A percentile compares a stretch with the other conserved stretches of the same genome.
Conservation (phyloP, 2,113 vertebrate species). For the Dicrurus megarhynchus region DNA sequence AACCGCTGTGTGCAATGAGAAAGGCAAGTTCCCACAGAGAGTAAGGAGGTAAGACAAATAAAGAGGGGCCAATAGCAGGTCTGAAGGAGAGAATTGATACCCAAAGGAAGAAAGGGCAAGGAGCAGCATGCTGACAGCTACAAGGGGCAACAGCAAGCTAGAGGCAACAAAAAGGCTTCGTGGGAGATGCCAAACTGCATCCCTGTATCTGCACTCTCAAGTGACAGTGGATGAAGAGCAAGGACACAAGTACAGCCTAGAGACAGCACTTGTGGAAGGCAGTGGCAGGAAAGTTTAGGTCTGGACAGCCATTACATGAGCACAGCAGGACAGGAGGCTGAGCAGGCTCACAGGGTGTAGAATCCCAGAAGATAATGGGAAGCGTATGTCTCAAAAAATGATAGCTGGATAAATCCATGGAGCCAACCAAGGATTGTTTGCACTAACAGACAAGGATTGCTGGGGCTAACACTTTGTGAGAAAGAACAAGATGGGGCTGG, state of each 20-base stretch:
- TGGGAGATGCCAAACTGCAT: too few relatives aligned
- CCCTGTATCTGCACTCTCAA: fast-evolving
- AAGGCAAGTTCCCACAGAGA: fast-evolving
- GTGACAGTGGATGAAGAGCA: too few relatives aligned
- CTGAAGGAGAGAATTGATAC: fast-evolving
- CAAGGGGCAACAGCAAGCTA: fast-evolving
- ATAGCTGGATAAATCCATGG: not conserved
- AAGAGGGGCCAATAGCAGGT: not conserved
- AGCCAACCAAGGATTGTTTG: not conserved
- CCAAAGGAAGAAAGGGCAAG: not conserved
- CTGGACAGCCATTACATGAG: fast-evolving
- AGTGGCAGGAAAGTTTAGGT: fast-evolving
- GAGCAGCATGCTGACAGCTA: not conserved
- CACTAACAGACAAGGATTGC: not conserved
- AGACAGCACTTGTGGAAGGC: fast-evolving
- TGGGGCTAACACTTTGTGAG: not conserved
- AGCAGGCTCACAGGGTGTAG: too few relatives aligned
- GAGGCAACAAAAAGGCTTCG: too few relatives aligned
- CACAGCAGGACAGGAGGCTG: too few relatives aligned
- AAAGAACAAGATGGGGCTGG: not conserved
- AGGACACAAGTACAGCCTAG: too few relatives aligned
- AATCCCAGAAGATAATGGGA: not conserved
- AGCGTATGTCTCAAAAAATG: not conserved
- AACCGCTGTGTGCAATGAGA: fast-evolving
- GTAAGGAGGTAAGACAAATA: not conserved